These are phyloP conservation scores for Arenicola marina DNA, from an alignment of 2,888 invertebrate species.

Conservation along the genomic window DNA sequence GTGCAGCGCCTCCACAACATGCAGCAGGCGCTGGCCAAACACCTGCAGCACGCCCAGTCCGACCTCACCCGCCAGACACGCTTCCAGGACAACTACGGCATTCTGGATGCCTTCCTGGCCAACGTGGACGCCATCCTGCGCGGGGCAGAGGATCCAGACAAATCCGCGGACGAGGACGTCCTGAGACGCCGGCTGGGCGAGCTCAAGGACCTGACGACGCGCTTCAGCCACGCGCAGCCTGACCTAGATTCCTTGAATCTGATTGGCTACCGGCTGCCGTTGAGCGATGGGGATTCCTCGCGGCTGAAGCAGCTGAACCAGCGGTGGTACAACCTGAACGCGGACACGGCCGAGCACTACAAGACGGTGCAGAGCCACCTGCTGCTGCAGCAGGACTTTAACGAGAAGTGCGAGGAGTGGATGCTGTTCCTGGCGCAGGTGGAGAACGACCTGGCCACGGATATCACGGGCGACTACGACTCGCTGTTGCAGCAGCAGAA, in stretches of 20 bases:
- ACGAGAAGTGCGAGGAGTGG: conserved; percentile 56
- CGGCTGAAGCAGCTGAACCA: conserved; percentile 48
- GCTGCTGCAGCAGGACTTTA: conserved; percentile 53
- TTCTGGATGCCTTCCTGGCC: conserved; percentile 44
- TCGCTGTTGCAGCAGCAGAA: conserved; percentile 50
- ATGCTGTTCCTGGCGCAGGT: conserved; percentile 53
- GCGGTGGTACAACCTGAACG: conserved; percentile 46
- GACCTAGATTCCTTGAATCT: conserved; percentile 52
- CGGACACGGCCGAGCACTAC: conserved; percentile 42
- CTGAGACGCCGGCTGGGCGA: conserved; percentile 43
- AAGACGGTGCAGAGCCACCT: conserved; percentile 46
- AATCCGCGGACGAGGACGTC: conserved; percentile 44
- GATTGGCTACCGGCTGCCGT: conserved; percentile 50
- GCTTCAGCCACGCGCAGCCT: conserved; percentile 33
- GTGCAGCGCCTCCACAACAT: conserved; percentile 46
- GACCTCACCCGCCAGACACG: conserved; percentile 41
- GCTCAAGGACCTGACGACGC: conserved; percentile 38
- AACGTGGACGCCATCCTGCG: conserved; percentile 40
- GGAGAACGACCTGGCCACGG: conserved; percentile 49
- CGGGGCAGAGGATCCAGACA: conserved; percentile 42
- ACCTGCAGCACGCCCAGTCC: conserved; percentile 39
- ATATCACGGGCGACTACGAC: conserved; percentile 49
- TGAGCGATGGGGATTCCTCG: conserved; percentile 42
- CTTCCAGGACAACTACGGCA: conserved; percentile 44
- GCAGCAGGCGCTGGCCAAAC: conserved; percentile 44